Evolutionary conservation across 2,797 vertebrate species (phyloP), one percentile per base, ranked within the genome.

Genomic region (Mormyrops attenuatus): DNA sequence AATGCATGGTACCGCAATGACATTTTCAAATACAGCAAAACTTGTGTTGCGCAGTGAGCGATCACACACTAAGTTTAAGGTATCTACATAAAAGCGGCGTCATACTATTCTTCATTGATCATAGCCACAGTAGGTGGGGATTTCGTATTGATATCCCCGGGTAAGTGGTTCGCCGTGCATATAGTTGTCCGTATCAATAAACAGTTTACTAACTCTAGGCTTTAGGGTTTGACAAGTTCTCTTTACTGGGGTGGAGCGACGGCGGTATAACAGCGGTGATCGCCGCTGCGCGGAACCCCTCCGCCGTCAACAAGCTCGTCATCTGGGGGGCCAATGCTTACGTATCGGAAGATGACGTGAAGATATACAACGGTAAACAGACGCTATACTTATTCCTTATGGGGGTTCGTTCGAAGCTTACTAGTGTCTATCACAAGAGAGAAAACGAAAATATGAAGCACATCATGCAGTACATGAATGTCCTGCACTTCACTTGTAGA

Each of bases 231-330:
- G 90, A 91, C 50, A 96, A 92, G 92, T 96, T 98, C 90, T 98
- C 98, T 82, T 89, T 99, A 92, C 92, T 98, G 92, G 98, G 98
- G 0, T 98, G 98, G 98, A 98, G 98, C 5, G 97, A 97, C 3
- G 97, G 98, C 17, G 98, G 98, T 55, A 97, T 98, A 89, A 97
- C 96, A 0, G 96, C 97, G 0, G 95, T 98, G 88, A 95, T 98
- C 0, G 96, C 96, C 2, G 97, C 98, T 0, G 97, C 96, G 0
- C 95, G 90, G 88, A 95, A 97, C 66, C 97, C 97, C 0, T 82
- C 93, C 0, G 91, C 95, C 84, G 93, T 98, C 94, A 90, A 90
- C 88, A 98, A 96, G 93, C 38, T 97, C 94, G 96, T 98, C 7
- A 93, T 98, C 9, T 99, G 97, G 98, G 98, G 98, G 88, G 91